Evolutionary conservation across 1,140 invertebrate species (phyloP).

Genomic region (Andrena cerasifolii): DNA sequence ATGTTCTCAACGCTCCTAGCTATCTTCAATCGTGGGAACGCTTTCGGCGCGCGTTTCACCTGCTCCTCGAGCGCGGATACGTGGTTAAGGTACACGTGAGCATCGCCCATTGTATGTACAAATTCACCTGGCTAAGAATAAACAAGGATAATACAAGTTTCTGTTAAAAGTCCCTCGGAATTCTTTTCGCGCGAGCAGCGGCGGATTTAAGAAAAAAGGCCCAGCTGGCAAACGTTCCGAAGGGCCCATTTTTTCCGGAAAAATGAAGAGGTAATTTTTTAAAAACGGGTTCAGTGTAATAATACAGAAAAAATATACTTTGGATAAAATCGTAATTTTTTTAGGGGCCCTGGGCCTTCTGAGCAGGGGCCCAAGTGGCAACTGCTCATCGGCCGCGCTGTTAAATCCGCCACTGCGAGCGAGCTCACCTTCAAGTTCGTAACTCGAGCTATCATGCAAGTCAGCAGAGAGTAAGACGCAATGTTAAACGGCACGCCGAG

Average conservation of each 20-base stretch:
- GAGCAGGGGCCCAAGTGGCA: too few relatives aligned
- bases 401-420: too few relatives aligned
- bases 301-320: too few relatives aligned
- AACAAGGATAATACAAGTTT: constrained; percentile 46
- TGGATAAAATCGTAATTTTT: too few relatives aligned
- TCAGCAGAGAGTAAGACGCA: constrained; percentile 97
- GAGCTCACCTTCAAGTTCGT: constrained; percentile 89
- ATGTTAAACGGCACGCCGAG: constrained; percentile 99
- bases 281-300: too few relatives aligned
- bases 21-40: constrained; percentile 93
- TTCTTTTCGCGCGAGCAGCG: too few relatives aligned
- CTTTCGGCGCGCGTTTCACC: constrained; percentile 89
- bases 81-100: constrained; percentile 98
- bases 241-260: too few relatives aligned
- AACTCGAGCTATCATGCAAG: constrained; percentile 98
- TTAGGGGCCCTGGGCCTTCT: too few relatives aligned
- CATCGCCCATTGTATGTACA: constrained; percentile 97
- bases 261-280: too few relatives aligned
- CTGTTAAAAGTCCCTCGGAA: constrained; percentile 11
- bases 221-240: too few relatives aligned
- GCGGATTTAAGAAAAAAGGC: too few relatives aligned
- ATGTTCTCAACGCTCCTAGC: constrained; percentile 88
- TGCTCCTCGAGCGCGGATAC: constrained; percentile 93
- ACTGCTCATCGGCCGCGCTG: too few relatives aligned
- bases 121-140: constrained; percentile 94